Evolutionary conservation across 1,140 invertebrate species (phyloP).

Genomic region (Drosophila nasuta): DNA sequence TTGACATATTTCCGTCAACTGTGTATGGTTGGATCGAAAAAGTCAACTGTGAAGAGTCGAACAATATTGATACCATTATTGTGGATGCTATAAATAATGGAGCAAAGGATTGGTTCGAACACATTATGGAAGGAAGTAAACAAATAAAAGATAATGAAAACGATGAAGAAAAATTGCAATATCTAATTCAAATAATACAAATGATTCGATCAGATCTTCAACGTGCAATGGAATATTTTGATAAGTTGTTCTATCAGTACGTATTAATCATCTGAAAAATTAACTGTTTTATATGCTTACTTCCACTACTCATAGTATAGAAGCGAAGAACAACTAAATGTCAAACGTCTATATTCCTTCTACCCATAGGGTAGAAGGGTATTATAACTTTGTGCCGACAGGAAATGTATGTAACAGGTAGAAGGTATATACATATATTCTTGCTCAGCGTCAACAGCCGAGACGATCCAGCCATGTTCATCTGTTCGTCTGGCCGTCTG

Average conservation of each 20-base stretch:
- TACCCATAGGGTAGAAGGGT: too few species aligned
- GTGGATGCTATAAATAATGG: conserved; percentile 89
- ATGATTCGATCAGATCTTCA: conserved; percentile 92
- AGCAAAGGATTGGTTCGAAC: conserved; percentile 91
- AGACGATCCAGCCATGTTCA: too few species aligned
- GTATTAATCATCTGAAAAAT: conserved; percentile 46
- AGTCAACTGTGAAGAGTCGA: conserved; percentile 85
- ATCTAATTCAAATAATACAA: conserved; percentile 93
- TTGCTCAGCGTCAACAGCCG: too few species aligned
- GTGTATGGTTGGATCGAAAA: conserved; percentile 88
- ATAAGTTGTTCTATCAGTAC: conserved; percentile 90
- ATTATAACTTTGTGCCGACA: too few species aligned
- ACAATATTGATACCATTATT: conserved; percentile 87
- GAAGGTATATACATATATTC: too few species aligned
- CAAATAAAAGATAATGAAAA: conserved; percentile 86
- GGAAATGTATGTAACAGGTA: too few species aligned
- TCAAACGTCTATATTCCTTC: too few species aligned
- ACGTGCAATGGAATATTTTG: conserved; percentile 91
- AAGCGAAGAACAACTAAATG: too few species aligned
- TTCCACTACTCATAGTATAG: not conserved
- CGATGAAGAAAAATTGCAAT: conserved; percentile 89
- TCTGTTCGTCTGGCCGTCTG: too few species aligned
- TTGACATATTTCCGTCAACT: conserved; percentile 89
- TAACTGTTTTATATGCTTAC: not conserved
- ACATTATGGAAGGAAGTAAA: conserved; percentile 89